These are phyloP conservation scores for Nematostella vectensis DNA, from an alignment of 92 coral and sea anemone species.

Conservation along the genomic window DNA sequence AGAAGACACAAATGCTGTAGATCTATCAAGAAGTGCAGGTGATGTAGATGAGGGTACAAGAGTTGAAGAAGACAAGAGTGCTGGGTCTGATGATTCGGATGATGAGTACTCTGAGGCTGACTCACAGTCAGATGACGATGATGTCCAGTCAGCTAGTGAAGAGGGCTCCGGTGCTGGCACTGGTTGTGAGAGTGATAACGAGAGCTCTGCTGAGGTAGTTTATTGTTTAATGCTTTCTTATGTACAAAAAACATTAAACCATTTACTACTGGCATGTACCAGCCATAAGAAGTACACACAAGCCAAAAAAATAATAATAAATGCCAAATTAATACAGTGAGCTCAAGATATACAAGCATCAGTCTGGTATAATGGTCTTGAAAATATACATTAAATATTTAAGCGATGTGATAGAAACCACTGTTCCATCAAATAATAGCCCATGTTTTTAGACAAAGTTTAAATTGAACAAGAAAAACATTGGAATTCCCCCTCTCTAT, in stretches of 20 bases:
- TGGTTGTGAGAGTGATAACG: slow-evolving; percentile 34
- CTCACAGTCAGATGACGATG: slow-evolving; percentile 5
- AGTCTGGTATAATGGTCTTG: too few relatives aligned
- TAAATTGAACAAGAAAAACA: too few relatives aligned
- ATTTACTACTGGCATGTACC: too few relatives aligned
- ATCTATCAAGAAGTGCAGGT: too few relatives aligned
- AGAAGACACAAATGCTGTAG: background rate
- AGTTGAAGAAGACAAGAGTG: slow-evolving; percentile 9
- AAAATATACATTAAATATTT: too few relatives aligned
- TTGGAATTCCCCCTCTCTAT: background rate
- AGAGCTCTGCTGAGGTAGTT: slow-evolving; percentile 34
- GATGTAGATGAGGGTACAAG: slow-evolving; percentile 8
- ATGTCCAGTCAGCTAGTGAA: background rate
- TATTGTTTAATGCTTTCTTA: too few relatives aligned
- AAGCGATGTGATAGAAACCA: background rate
- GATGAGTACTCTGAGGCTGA: background rate
- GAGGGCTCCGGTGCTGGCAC: slow-evolving; percentile 18
- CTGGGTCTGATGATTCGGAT: background rate
- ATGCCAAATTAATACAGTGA: background rate
- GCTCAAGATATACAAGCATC: background rate
- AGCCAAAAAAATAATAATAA: slow-evolving; percentile 1
- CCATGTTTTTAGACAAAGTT: too few relatives aligned
- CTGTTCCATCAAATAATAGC: background rate
- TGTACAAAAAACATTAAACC: too few relatives aligned
- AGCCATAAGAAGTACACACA: too few relatives aligned